phyloP scores from a whole-genome alignment of 2,888 invertebrate species.

The Cerceris ruficornis region DNA sequence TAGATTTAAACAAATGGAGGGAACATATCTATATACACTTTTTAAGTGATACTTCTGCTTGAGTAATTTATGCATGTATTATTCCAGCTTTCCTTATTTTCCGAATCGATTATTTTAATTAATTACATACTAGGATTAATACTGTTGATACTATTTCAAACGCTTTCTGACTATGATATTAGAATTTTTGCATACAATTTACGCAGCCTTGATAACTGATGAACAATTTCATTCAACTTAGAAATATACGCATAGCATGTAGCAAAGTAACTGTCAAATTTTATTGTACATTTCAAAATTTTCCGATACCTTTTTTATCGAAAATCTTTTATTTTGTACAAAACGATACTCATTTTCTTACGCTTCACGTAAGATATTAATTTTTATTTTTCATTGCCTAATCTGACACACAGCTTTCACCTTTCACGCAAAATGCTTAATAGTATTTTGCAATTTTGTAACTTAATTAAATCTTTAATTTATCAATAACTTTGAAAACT shows the following conservation, averaged over 20 bases:
- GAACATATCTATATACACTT: not conserved
- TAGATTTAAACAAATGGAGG: not conserved
- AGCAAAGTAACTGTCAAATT: not conserved
- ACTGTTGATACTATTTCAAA: not conserved
- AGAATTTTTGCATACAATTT: too few relatives aligned
- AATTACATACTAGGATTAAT: too few relatives aligned
- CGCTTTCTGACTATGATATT: not conserved
- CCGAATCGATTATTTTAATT: too few relatives aligned
- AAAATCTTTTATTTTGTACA: constrained; percentile 7
- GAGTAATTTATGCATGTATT: not conserved
- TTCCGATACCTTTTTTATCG: constrained; percentile 1
- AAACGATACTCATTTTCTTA: not conserved
- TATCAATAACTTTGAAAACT: constrained; percentile 26
- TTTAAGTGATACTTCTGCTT: not conserved
- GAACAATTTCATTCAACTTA: too few relatives aligned
- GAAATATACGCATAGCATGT: not conserved
- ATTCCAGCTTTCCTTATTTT: too few relatives aligned
- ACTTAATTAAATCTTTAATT: constrained; percentile 16
- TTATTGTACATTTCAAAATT: constrained; percentile 10
- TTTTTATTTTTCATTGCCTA: constrained; percentile 13
- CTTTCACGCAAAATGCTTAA: not conserved
- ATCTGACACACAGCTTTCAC: constrained; percentile 1
- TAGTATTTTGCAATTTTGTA: not conserved
- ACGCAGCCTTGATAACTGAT: too few relatives aligned
- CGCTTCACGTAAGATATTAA: not conserved